A percentile compares a stretch with the other conserved stretches of the same genome.
phyloP scores from a whole-genome alignment of 2,113 vertebrate genomes.

The Lamprologus sp. region DNA sequence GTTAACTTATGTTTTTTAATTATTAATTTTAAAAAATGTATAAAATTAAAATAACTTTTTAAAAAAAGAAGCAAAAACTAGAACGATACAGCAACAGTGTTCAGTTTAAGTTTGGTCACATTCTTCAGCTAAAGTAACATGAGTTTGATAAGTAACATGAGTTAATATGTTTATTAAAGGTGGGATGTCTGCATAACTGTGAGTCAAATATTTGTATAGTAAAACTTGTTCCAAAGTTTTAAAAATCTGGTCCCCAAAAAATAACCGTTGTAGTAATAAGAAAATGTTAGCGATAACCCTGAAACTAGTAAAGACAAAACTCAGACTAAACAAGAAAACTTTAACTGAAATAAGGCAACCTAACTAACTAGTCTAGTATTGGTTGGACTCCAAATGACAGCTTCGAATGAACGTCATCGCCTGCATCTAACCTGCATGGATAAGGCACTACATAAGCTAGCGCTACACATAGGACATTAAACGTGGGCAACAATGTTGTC shows the following conservation, averaged over 20 bases:
- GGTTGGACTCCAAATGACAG: neutral
- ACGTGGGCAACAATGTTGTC: neutral
- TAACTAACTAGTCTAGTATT: neutral
- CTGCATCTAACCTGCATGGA: neutral
- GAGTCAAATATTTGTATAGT: rapidly evolving
- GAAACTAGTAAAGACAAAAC: neutral
- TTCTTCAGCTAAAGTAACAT: neutral
- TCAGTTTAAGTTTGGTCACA: neutral
- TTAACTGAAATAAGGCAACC: neutral
- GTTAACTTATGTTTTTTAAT: neutral
- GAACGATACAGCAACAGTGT: neutral
- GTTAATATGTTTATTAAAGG: neutral
- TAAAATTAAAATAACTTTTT: neutral
- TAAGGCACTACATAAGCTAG: neutral
- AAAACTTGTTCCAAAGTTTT: neutral
- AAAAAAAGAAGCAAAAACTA: neutral
- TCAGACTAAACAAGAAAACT: neutral
- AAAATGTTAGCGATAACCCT: neutral
- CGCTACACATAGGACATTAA: neutral
- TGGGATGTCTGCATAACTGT: neutral
- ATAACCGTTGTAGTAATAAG: neutral
- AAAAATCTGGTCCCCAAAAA: rapidly evolving
- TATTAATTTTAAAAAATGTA: neutral
- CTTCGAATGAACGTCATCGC: rapidly evolving
- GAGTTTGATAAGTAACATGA: neutral